Base-by-base conservation (phyloP, 2,797 vertebrate genomes). In the Sciaenops ocellatus region DNA sequence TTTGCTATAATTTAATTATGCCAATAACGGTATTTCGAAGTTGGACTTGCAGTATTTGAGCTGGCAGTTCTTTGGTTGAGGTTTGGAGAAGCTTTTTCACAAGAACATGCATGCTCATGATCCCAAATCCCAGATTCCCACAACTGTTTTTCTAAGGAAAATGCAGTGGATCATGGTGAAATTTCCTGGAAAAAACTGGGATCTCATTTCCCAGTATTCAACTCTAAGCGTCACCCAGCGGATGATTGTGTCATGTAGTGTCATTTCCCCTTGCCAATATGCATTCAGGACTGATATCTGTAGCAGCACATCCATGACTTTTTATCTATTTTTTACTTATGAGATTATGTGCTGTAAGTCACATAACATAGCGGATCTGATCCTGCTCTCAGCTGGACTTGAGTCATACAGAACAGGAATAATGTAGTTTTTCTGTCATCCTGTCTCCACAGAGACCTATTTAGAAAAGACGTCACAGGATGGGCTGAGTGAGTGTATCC, bases 401-500 rank as follows among this genome's bases (percentile, higher is more conserved):
- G 83, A 89, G 83, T 92, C 89, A 89, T 78, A 84, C 85, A 66
- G 76, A 73, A 84, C 76, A 85, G 82, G 87, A 88, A 87, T 74
- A 80, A 76, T 76, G 69, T 54, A 66, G 41, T 69, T 76, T 80
- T 69, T 61, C 74, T 83, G 44, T 85, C 90, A 85, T 93, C 86
- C 88, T 87, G 89, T 84, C 76, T 81, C 78, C 72, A 50, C 75
- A 55, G 88, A 80, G 85, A 89, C 66, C 86, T 78, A 59, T 90
- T 82, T 28, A 55, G 28, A 79, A 68, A 75, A 75, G n/a, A 88
- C 79, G 80, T 92, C 88, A 92, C 89, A 91, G 91, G 92, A 94
- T 91, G 92, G 89, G 90, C 76, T 50, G 87, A 88, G 85, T 67
- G 59, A 65, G 83, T 48, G 66, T 80, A 66, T 87, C 75, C 81